Evolutionary conservation across 2,888 invertebrate genomes (phyloP).

Genomic region (Hypselothyrea guttata): DNA sequence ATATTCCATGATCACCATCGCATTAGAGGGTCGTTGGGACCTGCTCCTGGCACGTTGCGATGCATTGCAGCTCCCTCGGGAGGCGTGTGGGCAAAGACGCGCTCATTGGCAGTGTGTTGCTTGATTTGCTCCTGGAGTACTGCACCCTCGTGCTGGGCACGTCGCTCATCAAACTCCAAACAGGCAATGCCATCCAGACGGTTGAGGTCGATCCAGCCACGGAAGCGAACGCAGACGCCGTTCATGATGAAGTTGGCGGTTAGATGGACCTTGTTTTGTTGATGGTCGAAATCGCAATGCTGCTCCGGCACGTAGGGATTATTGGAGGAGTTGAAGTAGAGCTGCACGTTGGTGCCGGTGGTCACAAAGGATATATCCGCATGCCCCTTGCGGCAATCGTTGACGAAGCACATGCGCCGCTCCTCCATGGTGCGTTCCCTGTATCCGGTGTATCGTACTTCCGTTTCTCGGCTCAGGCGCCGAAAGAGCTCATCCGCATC

Average conservation of each 20-base stretch:
- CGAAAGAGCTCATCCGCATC: slow-evolving; percentile 98
- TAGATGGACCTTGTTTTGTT: slow-evolving; percentile 96
- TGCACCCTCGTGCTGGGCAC: slow-evolving; percentile 93
- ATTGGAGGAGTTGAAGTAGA: slow-evolving; percentile 87
- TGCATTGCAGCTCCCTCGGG: slow-evolving; percentile 49
- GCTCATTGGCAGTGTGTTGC: slow-evolving; percentile 48
- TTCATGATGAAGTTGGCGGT: slow-evolving; percentile 97
- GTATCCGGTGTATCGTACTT: slow-evolving; percentile 97
- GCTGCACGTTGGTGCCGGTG: slow-evolving; percentile 96
- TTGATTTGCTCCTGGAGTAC: slow-evolving; percentile 84
- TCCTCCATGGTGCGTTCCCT: slow-evolving; percentile 95
- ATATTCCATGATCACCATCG: no score
- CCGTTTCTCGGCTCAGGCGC: slow-evolving; percentile 95
- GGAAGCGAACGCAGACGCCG: slow-evolving; percentile 97
- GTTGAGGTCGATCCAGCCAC: slow-evolving; percentile 95
- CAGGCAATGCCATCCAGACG: slow-evolving; percentile 95
- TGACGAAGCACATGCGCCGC: slow-evolving; percentile 93
- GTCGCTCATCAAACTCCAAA: slow-evolving; percentile 94
- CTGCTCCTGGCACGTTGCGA: slow-evolving; percentile 22
- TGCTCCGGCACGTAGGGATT: slow-evolving; percentile 86
- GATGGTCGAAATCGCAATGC: slow-evolving; percentile 96
- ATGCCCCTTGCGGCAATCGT: slow-evolving; percentile 95
- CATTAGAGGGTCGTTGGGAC: not conserved
- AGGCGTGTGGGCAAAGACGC: slow-evolving; percentile 58
- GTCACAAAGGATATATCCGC: slow-evolving; percentile 96